These are phyloP conservation scores for Listronotus bonariensis DNA, from an alignment of 1,140 invertebrate species.

Conservation along the genomic window DNA sequence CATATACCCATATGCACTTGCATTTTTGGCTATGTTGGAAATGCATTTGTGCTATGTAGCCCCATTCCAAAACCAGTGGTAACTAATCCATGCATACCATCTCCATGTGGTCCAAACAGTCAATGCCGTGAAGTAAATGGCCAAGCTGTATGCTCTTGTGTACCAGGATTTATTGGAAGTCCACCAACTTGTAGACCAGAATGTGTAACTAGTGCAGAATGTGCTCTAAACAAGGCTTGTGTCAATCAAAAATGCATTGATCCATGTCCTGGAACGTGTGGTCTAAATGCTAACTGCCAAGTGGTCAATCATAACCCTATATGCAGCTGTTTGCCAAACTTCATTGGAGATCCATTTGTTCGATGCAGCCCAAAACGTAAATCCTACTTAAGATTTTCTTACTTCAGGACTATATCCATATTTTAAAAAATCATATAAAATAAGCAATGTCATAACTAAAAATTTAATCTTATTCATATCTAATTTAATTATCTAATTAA, in stretches of 20 bases:
- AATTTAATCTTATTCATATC: too few species aligned
- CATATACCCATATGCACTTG: constrained; percentile 78
- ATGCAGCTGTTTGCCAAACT: constrained; percentile 71
- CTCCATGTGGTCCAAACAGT: constrained; percentile 73
- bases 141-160: constrained; percentile 70
- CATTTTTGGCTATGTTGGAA: constrained; percentile 68
- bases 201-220: constrained; percentile 70
- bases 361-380: constrained; percentile 61
- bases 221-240: constrained; percentile 65
- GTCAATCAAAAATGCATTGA: constrained; percentile 71
- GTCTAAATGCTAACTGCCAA: constrained; percentile 65
- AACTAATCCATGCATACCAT: constrained; percentile 67
- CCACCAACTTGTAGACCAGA: constrained; percentile 71
- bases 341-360: constrained; percentile 74
- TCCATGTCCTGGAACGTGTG: constrained; percentile 72
- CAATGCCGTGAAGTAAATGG: constrained; percentile 68
- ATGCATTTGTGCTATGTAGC: constrained; percentile 68
- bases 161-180: constrained; percentile 67
- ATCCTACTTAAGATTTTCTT: background rate
- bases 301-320: constrained; percentile 69
- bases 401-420: background rate
- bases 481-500: too few species aligned
- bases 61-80: constrained; percentile 55
- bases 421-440: background rate
- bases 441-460: too few species aligned